Evolutionary conservation across 2,888 invertebrate genomes (phyloP), one percentile per base, ranked within the genome.

Genomic region (Mechanitis mazaeus): DNA sequence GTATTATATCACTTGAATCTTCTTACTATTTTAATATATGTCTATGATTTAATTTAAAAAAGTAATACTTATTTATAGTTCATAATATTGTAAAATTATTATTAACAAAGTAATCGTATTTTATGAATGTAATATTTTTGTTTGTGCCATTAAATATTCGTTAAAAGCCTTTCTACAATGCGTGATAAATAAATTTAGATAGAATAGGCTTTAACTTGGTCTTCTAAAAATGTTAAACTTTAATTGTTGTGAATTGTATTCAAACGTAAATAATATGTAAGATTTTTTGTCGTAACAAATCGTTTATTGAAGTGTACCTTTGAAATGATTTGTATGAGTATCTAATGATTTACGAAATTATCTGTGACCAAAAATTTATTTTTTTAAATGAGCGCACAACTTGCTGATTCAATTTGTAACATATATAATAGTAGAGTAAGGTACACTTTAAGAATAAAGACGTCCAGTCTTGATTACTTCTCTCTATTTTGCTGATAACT

Each of bases 131-230:
- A 31, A 50, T 56, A 61, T 60, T n/a, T 62, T 58, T 60, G 55
- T 64, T 62, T 63, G 66, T 66, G 66, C 66, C 66, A 66, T 66
- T 58, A 53, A 57, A 60, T 58, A 64, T 60, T 66, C 33, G 47
- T 62, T 60, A 60, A 12, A 58, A 61, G 66, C 64, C 64, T 64
- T 66, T 60, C 46, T 58, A 64, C 35, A 50, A 56, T 58, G 63
- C 59, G 64, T 66, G 66, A 64, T 66, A 64, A 62, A 64, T 59
- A 64, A 58, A 57, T 59, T 59, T 59, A 59, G 56, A 53, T 62
- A 58, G 50, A 33, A 63, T 63, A 63, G 56, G 59, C 62, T 45
- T 56, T 63, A 58, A 63, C 59, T 50, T 31, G 31, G 11, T 63
- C 56, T 59, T 59, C 59, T 56, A 63, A 59, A 59, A 42, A 56